Evolutionary conservation across 2,113 vertebrate species (phyloP), one percentile per base, ranked within the genome.

Genomic region (Sphaerodactylus townsendi): DNA sequence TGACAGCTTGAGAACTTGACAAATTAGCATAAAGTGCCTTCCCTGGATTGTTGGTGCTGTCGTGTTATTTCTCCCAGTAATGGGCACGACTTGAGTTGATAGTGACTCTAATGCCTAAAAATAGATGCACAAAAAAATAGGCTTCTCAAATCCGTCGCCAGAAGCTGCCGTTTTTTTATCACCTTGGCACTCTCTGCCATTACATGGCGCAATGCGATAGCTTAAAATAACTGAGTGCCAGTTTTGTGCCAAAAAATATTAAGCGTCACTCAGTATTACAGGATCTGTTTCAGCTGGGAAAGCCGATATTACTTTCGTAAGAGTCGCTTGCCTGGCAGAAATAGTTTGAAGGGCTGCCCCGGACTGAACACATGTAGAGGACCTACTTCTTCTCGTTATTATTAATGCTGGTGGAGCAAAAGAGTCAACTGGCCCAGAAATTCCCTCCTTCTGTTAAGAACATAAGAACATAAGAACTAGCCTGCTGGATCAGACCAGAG

Each of bases 221-320:
- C 86, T 89, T 88, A 90, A 87, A 92, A 93, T 91, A 92, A 81
- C 91, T 82, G 83, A 79, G 66, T n/a, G 11, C 78, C 62, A 78
- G 83, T 80, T 79, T 86, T 81, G 72, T 37, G 82, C 81, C 90
- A 66, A 69, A 86, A 62, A 89, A 87, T 92, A 83, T 25, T 23
- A 71, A 37, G 37, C 73, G 80, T 77, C 90, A 80, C 59, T 68
- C 66, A 25, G 59, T 85, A 82, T 89, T 88, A 83, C 8, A 84
- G 76, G 35, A 88, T 74, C 86, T 71, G 66, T 79, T 77, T 53
- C 81, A 53, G 75, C 64, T 19, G 0, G n/a, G 81, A 62, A 85
- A 76, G 1, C 25, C 37, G 41, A 69, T 48, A 35, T 66, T 46
- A 0, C 72, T 56, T 77, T 79, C 75, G 30, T 13, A 25, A 1